Evolutionary conservation across 2,113 vertebrate genomes (phyloP).

Genomic region (Capreolus pygargus): DNA sequence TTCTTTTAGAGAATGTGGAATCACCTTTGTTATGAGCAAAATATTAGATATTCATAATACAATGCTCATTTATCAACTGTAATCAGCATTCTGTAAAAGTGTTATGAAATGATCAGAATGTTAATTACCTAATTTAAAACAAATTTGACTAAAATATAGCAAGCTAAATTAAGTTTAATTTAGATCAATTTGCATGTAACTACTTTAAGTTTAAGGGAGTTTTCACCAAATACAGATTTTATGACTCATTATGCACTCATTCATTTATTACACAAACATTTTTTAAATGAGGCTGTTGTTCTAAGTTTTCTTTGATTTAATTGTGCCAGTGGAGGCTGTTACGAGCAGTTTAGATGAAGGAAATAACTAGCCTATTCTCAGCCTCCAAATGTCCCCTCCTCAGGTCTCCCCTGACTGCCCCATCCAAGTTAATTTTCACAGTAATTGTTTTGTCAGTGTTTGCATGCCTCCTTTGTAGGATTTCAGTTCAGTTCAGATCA

Average conservation of each 20-base stretch:
- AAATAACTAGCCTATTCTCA: background rate
- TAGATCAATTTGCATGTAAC: conserved; percentile 21
- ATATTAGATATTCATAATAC: conserved; percentile 48
- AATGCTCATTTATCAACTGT: conserved; percentile 33
- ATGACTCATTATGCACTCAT: background rate
- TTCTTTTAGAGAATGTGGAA: conserved; percentile 37
- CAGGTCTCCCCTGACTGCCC: accelerated
- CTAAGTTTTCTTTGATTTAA: background rate
- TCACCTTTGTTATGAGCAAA: conserved; percentile 28
- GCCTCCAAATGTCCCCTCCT: background rate
- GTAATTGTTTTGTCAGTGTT: background rate
- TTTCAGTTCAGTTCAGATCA: background rate
- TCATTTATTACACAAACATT: background rate
- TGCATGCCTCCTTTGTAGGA: background rate
- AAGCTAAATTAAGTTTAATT: conserved; percentile 40
- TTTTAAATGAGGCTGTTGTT: background rate
- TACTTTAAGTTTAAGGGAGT: conserved; percentile 15
- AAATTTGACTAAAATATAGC: conserved; percentile 42
- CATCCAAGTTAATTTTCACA: background rate
- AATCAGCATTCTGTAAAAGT: conserved; percentile 41
- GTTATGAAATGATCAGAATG: conserved; percentile 47
- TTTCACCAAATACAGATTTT: conserved; percentile 28
- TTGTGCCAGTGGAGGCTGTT: background rate
- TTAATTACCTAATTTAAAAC: conserved; percentile 53
- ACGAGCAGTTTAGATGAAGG: background rate